Evolutionary conservation across 35 echinoderm and acorn worm genomes (phyloP).

Genomic region (Eucidaris tribuloides): DNA sequence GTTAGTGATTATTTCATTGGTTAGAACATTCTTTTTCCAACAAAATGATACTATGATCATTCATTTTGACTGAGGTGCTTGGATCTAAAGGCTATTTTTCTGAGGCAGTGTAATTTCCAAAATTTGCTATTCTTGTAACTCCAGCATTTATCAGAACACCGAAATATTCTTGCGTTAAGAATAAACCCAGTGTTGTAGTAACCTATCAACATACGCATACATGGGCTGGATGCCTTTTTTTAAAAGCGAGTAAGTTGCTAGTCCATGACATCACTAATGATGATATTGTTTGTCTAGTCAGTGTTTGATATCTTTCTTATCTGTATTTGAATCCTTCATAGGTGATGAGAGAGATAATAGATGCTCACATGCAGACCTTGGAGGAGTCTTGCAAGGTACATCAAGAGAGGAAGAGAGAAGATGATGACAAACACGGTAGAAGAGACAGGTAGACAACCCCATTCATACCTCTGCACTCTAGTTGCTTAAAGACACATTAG

Average conservation of each 20-base stretch:
- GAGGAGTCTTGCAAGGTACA: not conserved
- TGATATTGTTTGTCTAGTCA: not conserved
- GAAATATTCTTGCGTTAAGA: not conserved
- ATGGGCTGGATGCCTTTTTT: not conserved
- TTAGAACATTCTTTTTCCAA: no score
- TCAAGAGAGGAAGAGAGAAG: not conserved
- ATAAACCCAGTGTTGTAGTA: not conserved
- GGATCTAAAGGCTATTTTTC: no score
- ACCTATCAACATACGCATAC: not conserved
- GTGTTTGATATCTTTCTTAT: not conserved
- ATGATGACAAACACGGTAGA: not conserved
- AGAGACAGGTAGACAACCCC: not conserved
- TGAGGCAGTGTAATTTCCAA: no score
- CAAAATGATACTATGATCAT: no score
- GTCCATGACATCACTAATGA: not conserved
- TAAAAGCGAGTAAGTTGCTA: not conserved
- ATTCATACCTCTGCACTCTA: no score
- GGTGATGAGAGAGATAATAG: conserved; percentile 73
- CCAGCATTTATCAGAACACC: no score
- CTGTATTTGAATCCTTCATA: not conserved
- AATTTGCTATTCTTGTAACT: no score
- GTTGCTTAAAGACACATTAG: no score
- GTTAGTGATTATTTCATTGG: no score
- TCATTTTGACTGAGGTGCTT: no score
- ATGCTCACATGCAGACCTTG: conserved; percentile 46